Evolutionary conservation across 2,797 vertebrate genomes (phyloP), one percentile per base, ranked within the genome.

Genomic region (Gila robusta): DNA sequence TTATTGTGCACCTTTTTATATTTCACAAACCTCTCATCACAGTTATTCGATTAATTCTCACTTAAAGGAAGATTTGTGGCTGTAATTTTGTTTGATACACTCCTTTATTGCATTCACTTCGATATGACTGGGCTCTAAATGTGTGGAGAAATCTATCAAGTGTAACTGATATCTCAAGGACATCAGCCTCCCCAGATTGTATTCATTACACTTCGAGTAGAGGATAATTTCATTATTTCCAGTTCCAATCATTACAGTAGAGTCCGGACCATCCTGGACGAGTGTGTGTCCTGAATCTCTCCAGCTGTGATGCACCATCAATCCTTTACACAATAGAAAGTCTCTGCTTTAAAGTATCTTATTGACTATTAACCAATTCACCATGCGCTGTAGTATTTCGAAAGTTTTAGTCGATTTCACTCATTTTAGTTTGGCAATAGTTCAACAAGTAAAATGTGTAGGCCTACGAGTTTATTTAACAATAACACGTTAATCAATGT

Each of bases 21-120:
- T 28, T 47, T 64, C 59, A 17, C 23, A 39, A 69, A 85, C 41
- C 82, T 77, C n/a, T 83, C 52, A 28, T 74, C 66, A 10, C 86
- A 87, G 80, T 87, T 86, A 39, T 77, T 66, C 67, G 73, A 70
- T 73, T 77, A 88, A 86, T 89, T 88, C 87, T 84, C 56, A 87
- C 89, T 84, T 74, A 86, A 82, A 84, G 73, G 87, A 85, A 85
- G 88, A 89, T 90, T 89, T 87, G 69, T 79, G 84, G 69, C 67
- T 89, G 87, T 89, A 82, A 87, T 86, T 84, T 89, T n/a, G 49
- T 82, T 82, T 62, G 78, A 81, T 62, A 39, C 62, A 71, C 84
- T 87, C 87, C 85, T 88, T 87, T 76, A 88, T 87, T 86, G 70
- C 87, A 88, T 89, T 79, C 52, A 47, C 71, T 71, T 26, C 3